Base-by-base conservation (phyloP, 2,797 vertebrate species). In the Sebastiscus tertius region DNA sequence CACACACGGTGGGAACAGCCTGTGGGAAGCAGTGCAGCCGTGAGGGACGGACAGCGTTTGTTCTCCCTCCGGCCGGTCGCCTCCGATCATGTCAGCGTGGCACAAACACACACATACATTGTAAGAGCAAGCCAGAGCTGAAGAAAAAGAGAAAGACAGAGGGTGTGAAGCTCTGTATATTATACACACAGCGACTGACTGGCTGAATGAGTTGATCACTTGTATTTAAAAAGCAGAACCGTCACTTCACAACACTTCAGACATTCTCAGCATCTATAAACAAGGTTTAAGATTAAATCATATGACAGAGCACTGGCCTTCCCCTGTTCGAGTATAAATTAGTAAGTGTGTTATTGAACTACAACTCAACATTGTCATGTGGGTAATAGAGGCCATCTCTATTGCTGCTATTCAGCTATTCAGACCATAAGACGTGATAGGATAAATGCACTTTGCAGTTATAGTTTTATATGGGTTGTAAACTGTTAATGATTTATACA, bases 41-140 rank as follows among this genome's bases (percentile, higher is more conserved):
- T 31, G 72, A 89, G 83, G 75, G 89, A 88, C 42, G 85, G 89
- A 79, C 72, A 74, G 62, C 82, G 74, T 94, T 93, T 94, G 94
- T 95, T 94, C 93, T 94, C 87, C 88, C 87, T 91, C 80, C 75
- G 79, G 88, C 83, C 82, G 26, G 90, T 94, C 92, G 67, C 89
- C 86, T 90, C 92, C 78, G 72, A 95, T 96, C 91, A 93, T 66
- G 82, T 95, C 94, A 94, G 80, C 27, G 2, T 62, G 62, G 61
- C 73, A 52, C 76, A 80, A 77, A 52, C 49, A 39, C 77, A 70
- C 69, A 78, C 49, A 67, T 13, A 75, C 20, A 70, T 24, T 52
- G 59, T 62, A 66, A 63, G 49, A 65, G 34, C 55, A 73, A 81
- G 71, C 46, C 34, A 58, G 29, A 58, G 54, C 63, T 8, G 54